Evolutionary conservation across 2,113 vertebrate genomes (phyloP).

Genomic region (Nibea coibor): DNA sequence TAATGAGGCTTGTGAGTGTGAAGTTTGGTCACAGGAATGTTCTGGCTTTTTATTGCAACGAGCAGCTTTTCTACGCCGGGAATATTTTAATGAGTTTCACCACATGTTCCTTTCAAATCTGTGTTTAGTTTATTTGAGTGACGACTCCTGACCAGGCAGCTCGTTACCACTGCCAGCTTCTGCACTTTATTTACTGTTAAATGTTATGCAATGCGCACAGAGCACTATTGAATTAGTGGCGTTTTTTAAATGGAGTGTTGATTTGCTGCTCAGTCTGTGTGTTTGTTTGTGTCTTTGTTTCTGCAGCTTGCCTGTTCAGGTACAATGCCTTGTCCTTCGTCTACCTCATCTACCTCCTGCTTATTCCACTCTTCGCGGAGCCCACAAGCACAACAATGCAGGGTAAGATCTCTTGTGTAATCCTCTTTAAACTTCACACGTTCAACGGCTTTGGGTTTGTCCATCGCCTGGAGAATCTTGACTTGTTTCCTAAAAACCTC

Average conservation of each 20-base stretch:
- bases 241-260: background rate
- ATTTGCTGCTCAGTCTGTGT: conserved; percentile 6
- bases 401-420: conserved; percentile 84
- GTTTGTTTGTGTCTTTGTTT: conserved; percentile 47
- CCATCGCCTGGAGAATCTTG: conserved; percentile 9
- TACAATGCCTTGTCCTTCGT: conserved; percentile 98
- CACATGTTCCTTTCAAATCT: conserved; percentile 48
- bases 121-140: conserved; percentile 27
- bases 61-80: conserved; percentile 35
- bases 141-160: conserved; percentile 30
- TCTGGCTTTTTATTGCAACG: conserved; percentile 42
- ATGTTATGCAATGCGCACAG: background rate
- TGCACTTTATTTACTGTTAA: conserved; percentile 12
- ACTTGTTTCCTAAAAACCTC: conserved; percentile 20
- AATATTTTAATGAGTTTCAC: conserved; percentile 55
- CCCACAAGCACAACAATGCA: conserved; percentile 94
- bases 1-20: conserved; percentile 38
- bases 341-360: conserved; percentile 99
- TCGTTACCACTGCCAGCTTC: conserved; percentile 11
- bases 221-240: background rate
- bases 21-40: conserved; percentile 42
- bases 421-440: background rate
- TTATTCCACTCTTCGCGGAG: conserved; percentile 96
- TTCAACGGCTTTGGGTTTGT: background rate
- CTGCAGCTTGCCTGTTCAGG: conserved; percentile 94